Conservation (phyloP, 92 coral and sea anemone species). For the Anthopleura xanthogrammica region DNA sequence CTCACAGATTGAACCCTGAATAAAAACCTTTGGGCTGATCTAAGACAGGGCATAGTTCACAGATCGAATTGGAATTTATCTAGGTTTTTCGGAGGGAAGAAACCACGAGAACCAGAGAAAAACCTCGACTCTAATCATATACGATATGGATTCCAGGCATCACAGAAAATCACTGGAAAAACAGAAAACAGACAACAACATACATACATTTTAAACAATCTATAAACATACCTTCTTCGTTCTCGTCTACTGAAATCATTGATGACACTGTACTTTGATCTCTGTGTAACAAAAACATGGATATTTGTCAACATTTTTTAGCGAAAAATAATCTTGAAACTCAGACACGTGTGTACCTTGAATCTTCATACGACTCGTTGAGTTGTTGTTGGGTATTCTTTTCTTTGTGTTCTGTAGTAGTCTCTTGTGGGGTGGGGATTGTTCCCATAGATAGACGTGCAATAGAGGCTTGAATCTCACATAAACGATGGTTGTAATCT, state of each 20-base stretch:
- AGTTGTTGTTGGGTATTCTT: background rate
- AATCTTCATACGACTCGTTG: background rate
- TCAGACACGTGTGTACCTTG: background rate
- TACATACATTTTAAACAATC: too few relatives aligned
- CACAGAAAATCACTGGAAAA: too few relatives aligned
- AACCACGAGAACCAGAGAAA: too few relatives aligned
- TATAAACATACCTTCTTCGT: background rate
- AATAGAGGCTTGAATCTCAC: constrained; percentile 55
- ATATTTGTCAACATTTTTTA: too few relatives aligned
- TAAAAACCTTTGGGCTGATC: too few relatives aligned
- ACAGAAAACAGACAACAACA: background rate
- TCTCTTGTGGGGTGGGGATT: background rate
- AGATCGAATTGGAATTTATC: too few relatives aligned
- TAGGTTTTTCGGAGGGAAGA: too few relatives aligned
- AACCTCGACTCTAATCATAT: too few relatives aligned
- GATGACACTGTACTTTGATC: background rate
- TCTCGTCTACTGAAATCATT: constrained; percentile 21
- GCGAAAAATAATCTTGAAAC: background rate
- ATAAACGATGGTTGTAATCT: constrained; percentile 62
- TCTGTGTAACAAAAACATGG: background rate
- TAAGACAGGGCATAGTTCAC: too few relatives aligned
- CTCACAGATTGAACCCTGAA: too few relatives aligned
- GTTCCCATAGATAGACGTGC: constrained; percentile 41
- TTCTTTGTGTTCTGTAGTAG: constrained; percentile 3
- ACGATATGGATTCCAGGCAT: too few relatives aligned